Conservation (phyloP, 2,888 invertebrate genomes). For the Meandrusa payeni region DNA sequence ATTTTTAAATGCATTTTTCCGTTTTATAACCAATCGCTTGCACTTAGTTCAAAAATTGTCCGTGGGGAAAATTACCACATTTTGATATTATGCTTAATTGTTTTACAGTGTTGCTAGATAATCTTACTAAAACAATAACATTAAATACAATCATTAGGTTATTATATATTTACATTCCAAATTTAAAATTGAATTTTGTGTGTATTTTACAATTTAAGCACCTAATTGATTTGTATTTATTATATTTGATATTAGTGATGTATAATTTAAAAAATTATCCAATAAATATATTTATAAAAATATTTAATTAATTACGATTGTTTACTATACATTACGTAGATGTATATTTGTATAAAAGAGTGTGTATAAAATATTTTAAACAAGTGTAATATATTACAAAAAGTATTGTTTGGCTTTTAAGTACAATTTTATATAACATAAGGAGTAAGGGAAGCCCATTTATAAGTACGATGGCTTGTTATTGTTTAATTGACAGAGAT, state of each 20-base stretch:
- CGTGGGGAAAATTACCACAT: conserved; percentile 57
- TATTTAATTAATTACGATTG: neutral
- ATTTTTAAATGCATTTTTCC: conserved; percentile 70
- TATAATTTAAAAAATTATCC: neutral
- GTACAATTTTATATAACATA: conserved; percentile 9
- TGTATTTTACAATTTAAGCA: conserved; percentile 7
- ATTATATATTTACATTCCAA: too few relatives aligned
- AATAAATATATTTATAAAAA: conserved; percentile 6
- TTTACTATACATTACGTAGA: neutral
- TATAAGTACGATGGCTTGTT: conserved; percentile 22
- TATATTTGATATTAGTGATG: conserved; percentile 4
- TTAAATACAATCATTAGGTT: too few relatives aligned
- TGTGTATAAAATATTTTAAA: neutral
- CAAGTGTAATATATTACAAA: neutral
- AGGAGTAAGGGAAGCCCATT: conserved; percentile 15
- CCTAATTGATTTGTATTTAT: too few relatives aligned
- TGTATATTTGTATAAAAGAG: conserved; percentile 1
- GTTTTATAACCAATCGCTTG: conserved; percentile 47
- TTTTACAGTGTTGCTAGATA: neutral
- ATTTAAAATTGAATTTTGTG: too few relatives aligned
- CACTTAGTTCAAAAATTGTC: conserved; percentile 51
- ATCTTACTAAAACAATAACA: too few relatives aligned
- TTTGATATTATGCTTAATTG: conserved; percentile 14
- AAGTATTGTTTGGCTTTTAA: conserved; percentile 1
- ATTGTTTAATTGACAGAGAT: conserved; percentile 5